Percentiles rank a stretch among this genome's conserved stretches.
Conservation (phyloP, 2,113 vertebrate genomes). For the Limanda limanda region DNA sequence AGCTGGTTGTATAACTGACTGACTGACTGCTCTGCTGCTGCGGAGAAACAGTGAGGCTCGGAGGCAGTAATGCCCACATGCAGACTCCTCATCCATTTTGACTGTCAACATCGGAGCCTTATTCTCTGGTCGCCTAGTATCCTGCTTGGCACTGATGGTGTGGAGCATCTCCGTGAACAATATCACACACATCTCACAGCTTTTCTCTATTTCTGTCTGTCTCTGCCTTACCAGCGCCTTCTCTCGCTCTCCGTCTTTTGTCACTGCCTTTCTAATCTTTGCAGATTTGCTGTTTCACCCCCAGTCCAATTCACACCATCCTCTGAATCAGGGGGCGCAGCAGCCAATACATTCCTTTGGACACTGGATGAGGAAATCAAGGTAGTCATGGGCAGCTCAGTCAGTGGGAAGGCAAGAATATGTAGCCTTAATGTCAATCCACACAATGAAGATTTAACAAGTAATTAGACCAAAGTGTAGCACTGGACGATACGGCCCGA, state of each 20-base stretch:
- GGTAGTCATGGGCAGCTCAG: background rate
- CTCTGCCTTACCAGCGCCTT: background rate
- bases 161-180: constrained; percentile 20
- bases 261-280: background rate
- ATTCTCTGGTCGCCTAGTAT: constrained; percentile 32
- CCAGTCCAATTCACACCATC: constrained; percentile 20
- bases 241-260: constrained; percentile 2
- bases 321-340: constrained; percentile 23
- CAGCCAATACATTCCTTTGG: background rate
- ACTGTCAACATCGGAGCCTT: constrained; percentile 50
- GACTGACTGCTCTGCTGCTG: constrained; percentile 43
- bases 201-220: background rate
- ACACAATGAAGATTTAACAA: too few relatives aligned
- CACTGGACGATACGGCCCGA: too few relatives aligned
- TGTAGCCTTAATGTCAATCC: background rate
- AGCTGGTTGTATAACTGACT: constrained; percentile 67
- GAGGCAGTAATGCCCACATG: constrained; percentile 51
- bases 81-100: constrained; percentile 58
- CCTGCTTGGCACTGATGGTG: constrained; percentile 27
- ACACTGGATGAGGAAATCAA: constrained; percentile 25
- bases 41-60: constrained; percentile 40
- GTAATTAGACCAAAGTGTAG: too few relatives aligned
- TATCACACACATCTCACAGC: background rate
- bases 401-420: background rate
- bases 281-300: constrained; percentile 11